Evolutionary conservation across 2,888 invertebrate genomes (phyloP).

Genomic region (Portevinia maculata): DNA sequence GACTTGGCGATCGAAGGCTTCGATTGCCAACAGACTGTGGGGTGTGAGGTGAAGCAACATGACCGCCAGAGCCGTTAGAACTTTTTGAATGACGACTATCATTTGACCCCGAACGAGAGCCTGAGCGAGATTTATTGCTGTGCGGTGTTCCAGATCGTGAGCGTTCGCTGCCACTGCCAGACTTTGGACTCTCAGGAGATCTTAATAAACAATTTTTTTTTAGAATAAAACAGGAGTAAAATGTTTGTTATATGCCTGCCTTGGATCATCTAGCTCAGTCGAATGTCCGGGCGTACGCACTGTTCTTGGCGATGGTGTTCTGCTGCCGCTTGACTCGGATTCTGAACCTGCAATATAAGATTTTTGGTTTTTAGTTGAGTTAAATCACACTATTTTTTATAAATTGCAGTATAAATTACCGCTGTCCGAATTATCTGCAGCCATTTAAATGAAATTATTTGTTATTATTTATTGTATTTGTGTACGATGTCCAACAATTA

Average conservation of each 20-base stretch:
- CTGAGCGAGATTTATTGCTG: constrained; percentile 76
- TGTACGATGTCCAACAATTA: background rate
- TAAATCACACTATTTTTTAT: background rate
- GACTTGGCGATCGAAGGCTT: constrained; percentile 58
- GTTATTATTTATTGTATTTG: background rate
- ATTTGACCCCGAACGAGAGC: constrained; percentile 75
- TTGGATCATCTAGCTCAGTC: constrained; percentile 75
- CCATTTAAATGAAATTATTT: constrained; percentile 29
- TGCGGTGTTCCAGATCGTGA: constrained; percentile 76
- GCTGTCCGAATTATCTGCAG: constrained; percentile 60
- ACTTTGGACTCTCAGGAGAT: constrained; percentile 77
- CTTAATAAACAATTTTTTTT: constrained; percentile 62
- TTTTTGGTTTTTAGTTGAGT: no score
- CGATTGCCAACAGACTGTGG: constrained; percentile 47
- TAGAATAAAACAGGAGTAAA: background rate
- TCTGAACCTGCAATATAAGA: constrained; percentile 78
- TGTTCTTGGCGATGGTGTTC: constrained; percentile 79
- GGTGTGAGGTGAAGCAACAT: constrained; percentile 53
- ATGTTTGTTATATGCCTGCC: constrained; percentile 53
- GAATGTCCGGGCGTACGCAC: constrained; percentile 76
- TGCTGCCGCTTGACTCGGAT: constrained; percentile 79
- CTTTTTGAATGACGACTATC: constrained; percentile 76
- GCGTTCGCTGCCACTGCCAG: constrained; percentile 77
- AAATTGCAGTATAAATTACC: constrained; percentile 3
- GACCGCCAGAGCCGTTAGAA: constrained; percentile 69